A percentile compares a stretch with the other conserved stretches of the same genome.
These are phyloP conservation scores for Percopsis transmontana DNA, from an alignment of 2,113 vertebrate species.

Conservation along the genomic window DNA sequence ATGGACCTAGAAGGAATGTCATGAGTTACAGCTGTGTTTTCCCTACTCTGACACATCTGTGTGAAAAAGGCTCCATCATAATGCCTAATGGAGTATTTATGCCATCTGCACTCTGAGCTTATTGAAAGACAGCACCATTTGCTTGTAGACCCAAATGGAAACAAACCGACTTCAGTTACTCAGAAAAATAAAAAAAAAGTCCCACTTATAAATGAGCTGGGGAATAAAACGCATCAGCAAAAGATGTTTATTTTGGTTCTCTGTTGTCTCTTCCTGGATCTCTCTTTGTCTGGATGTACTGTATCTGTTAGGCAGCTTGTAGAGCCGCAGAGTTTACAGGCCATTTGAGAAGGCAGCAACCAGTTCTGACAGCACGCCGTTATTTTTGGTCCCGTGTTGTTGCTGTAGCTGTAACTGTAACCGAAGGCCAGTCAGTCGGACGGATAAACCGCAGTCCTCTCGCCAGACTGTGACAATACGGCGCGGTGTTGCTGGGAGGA, in stretches of 20 bases:
- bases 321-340: constrained; percentile 68
- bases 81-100: too few relatives aligned
- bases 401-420: constrained; percentile 35
- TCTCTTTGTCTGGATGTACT: constrained; percentile 20
- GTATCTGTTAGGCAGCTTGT: constrained; percentile 26
- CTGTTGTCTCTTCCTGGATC: constrained; percentile 7
- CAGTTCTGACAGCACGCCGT: constrained; percentile 54
- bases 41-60: too few relatives aligned
- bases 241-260: not conserved
- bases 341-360: constrained; percentile 63
- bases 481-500: not conserved
- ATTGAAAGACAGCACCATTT: too few relatives aligned
- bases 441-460: not conserved
- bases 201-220: not conserved
- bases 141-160: too few relatives aligned
- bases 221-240: not conserved
- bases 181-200: too few relatives aligned
- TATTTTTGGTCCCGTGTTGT: constrained; percentile 69
- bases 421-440: constrained; percentile 33
- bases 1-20: too few relatives aligned
- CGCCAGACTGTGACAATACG: constrained; percentile 3
- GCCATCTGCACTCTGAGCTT: too few relatives aligned
- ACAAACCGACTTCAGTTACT: too few relatives aligned
- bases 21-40: too few relatives aligned
- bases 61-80: too few relatives aligned